phyloP scores from a whole-genome alignment of 2,888 invertebrate species.

The Argynnis bischoffii region DNA sequence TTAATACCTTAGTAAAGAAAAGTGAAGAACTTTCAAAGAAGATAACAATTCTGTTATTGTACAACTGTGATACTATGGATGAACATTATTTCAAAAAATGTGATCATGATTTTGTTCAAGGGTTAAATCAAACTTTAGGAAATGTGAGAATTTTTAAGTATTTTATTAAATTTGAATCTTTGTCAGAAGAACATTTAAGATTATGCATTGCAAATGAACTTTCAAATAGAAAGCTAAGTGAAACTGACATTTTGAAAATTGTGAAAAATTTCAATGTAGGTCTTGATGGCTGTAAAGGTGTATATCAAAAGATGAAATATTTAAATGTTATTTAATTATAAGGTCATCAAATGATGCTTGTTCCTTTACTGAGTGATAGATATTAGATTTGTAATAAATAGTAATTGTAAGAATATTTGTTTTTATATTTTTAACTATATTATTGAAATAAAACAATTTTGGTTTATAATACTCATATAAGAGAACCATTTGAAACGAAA shows the following conservation, averaged over 20 bases:
- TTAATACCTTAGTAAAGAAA: slow-evolving; percentile 57
- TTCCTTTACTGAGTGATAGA: slow-evolving; percentile 7
- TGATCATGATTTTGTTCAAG: slow-evolving; percentile 53
- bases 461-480: too few relatives aligned
- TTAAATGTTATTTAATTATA: slow-evolving; percentile 48
- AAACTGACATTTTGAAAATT: slow-evolving; percentile 50
- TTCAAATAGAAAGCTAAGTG: slow-evolving; percentile 43
- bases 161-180: slow-evolving; percentile 59
- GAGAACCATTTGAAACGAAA: too few relatives aligned
- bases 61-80: slow-evolving; percentile 58
- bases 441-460: too few relatives aligned
- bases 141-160: slow-evolving; percentile 53
- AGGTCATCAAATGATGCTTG: slow-evolving; percentile 26
- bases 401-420: slow-evolving; percentile 5
- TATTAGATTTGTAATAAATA: slow-evolving; percentile 4
- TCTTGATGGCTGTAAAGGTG: slow-evolving; percentile 75
- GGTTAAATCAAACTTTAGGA: slow-evolving; percentile 51
- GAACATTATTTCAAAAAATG: slow-evolving; percentile 53
- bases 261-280: slow-evolving; percentile 67
- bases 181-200: slow-evolving; percentile 56
- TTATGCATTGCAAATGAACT: slow-evolving; percentile 66
- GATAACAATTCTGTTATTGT: slow-evolving; percentile 65
- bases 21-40: slow-evolving; percentile 57
- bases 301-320: slow-evolving; percentile 68
- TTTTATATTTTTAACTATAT: too few relatives aligned